Evolutionary conservation across 2,113 vertebrate species (phyloP), one percentile per base, ranked within the genome.

Genomic region (Sterna hirundo): DNA sequence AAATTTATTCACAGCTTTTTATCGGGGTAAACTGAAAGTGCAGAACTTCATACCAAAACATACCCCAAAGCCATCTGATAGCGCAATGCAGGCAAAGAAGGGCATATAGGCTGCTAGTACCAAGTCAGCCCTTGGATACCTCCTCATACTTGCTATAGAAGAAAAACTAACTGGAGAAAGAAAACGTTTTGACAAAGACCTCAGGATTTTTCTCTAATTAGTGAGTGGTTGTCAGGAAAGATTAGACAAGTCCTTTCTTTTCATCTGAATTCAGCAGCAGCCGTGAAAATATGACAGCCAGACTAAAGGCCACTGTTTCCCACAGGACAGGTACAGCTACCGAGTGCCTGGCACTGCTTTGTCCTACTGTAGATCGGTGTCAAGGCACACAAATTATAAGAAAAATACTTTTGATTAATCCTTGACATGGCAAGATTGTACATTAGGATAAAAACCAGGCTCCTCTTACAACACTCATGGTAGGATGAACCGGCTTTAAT

Each of bases 281-380:
- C 4, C 0, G 3, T 57, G 69, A 49, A 86, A 75, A 40, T 23
- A 10, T 16, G 62, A 52, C 46, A 75, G 40, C 49, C 55, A 58
- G 44, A 34, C 52, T 57, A 44, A 57, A 36, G 77, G 64, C 70
- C 25, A 25, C 55, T 26, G 40, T 17, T 19, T 61, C 60, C 36
- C 51, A 40, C 36, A 27, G 72, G 76, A 36, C 62, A 76, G 80
- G 66, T 21, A 62, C 26, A 47, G 65, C 51, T 32, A 74, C 46
- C 2, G 7, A 23, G 38, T 18, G 40, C 70, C 55, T 70, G 65
- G 75, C 60, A 70, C 25, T 34, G 14, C 27, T 68, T 36, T 16
- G 38, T 62, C 51, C 40, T n/a, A 10, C 15, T 3, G 54, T 2
- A n/a, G 15, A 30, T 18, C 0, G 1, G n/a, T 21, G 44, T 64